phyloP scores from a whole-genome alignment of 2,797 vertebrate genomes.

The Lepus townsendii region DNA sequence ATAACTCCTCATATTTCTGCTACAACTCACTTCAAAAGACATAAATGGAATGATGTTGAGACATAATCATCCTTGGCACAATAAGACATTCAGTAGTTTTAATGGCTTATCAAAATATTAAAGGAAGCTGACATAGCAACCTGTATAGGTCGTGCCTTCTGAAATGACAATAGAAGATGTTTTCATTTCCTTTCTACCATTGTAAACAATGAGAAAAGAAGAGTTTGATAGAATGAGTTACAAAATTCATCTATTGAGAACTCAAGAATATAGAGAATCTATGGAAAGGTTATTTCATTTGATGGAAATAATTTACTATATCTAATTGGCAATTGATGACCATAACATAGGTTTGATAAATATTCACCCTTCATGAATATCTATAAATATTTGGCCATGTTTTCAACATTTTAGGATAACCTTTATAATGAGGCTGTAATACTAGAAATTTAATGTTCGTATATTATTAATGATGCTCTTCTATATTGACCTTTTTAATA shows the following conservation, averaged over 20 bases:
- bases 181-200: neutral
- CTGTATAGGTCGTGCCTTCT: neutral
- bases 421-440: conserved; percentile 21
- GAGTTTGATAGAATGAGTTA: neutral
- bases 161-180: neutral
- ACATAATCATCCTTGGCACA: neutral
- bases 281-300: neutral
- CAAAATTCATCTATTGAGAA: neutral
- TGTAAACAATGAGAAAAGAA: neutral
- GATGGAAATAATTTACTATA: neutral
- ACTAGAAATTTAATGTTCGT: conserved; percentile 43
- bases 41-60: neutral
- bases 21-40: neutral
- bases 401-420: neutral
- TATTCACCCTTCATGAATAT: neutral
- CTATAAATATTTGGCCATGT: neutral
- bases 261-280: neutral
- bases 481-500: conserved; percentile 58
- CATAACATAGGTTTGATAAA: neutral
- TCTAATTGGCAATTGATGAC: conserved; percentile 8
- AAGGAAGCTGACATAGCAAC: neutral
- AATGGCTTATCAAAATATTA: neutral
- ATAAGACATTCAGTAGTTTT: neutral
- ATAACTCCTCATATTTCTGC: neutral
- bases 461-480: conserved; percentile 45